Percentiles rank a stretch among this genome's conserved stretches.
Evolutionary conservation across 2,888 invertebrate genomes (phyloP).

Genomic region (Drosophila silvestris): DNA sequence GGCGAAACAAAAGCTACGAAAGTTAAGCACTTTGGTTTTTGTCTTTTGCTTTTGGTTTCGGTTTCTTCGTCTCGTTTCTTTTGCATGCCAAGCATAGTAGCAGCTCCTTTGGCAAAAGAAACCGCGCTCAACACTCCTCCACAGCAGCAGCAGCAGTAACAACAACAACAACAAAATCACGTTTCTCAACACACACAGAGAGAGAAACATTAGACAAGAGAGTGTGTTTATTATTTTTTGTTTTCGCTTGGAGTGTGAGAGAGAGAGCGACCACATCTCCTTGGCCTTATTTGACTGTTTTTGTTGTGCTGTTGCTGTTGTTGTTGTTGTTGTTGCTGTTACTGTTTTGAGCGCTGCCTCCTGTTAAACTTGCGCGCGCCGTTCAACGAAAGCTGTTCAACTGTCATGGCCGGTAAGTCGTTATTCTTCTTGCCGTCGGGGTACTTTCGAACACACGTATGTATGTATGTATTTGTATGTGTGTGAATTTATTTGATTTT

Average conservation of each 20-base stretch:
- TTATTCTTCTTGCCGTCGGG: constrained; percentile 31
- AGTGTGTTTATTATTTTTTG: constrained; percentile 6
- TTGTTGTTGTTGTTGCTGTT: constrained; percentile 56
- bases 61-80: constrained; percentile 45
- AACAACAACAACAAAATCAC: constrained; percentile 25
- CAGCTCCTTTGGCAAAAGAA: constrained; percentile 46
- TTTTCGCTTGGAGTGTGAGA: constrained; percentile 30
- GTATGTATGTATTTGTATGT: background rate
- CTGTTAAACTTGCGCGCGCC: constrained; percentile 60
- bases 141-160: constrained; percentile 46
- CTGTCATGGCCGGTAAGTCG: constrained; percentile 93
- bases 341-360: constrained; percentile 47
- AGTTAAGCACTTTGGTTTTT: constrained; percentile 64
- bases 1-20: constrained; percentile 57
- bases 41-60: constrained; percentile 52
- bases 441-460: constrained; percentile 7
- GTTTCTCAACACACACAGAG: constrained; percentile 37
- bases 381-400: constrained; percentile 85
- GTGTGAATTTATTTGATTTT: constrained; percentile 12
- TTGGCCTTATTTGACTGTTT: constrained; percentile 60
- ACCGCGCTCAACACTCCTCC: constrained; percentile 62
- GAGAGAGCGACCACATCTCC: constrained; percentile 60
- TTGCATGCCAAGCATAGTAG: constrained; percentile 38
- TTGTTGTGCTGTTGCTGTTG: constrained; percentile 37
- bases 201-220: constrained; percentile 22